Percentiles rank a stretch among this genome's conserved stretches.
Evolutionary conservation across 2,888 invertebrate species (phyloP).

Genomic region (Zygogramma bicolorata): DNA sequence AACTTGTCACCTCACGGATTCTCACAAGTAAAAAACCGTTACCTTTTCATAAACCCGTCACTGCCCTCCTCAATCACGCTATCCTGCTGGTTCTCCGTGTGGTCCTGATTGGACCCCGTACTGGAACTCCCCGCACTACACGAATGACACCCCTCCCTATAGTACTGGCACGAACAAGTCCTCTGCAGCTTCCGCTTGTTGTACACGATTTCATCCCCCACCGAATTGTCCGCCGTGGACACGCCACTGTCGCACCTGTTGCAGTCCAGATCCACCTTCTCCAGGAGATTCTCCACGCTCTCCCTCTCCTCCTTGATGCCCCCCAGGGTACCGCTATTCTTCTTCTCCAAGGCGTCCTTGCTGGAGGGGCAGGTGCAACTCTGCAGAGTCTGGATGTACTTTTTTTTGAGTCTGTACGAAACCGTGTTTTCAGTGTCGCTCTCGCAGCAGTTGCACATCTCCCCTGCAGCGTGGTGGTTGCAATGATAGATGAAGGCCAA

Average conservation of each 20-base stretch:
- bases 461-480: conserved; percentile 67
- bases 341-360: conserved; percentile 62
- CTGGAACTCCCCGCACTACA: conserved; percentile 64
- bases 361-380: conserved; percentile 54
- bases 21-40: too few species aligned
- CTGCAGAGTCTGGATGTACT: conserved; percentile 65
- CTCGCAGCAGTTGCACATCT: conserved; percentile 67
- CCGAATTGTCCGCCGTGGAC: conserved; percentile 67
- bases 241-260: conserved; percentile 70
- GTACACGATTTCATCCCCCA: conserved; percentile 59
- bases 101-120: conserved; percentile 65
- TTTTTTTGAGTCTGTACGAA: conserved; percentile 65
- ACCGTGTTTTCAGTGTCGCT: conserved; percentile 65
- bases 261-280: conserved; percentile 68
- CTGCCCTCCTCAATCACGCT: conserved; percentile 65
- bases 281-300: conserved; percentile 65
- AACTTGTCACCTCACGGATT: too few species aligned
- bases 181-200: conserved; percentile 69
- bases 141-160: conserved; percentile 62
- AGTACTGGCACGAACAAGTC: conserved; percentile 65
- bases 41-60: conserved; percentile 65
- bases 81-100: conserved; percentile 65
- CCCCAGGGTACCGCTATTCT: conserved; percentile 63
- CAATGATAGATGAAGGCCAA: conserved; percentile 67
- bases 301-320: conserved; percentile 68